Percentiles rank a stretch among this genome's conserved stretches.
Evolutionary conservation across 2,888 invertebrate genomes (phyloP).

Genomic region (Allacma fusca): DNA sequence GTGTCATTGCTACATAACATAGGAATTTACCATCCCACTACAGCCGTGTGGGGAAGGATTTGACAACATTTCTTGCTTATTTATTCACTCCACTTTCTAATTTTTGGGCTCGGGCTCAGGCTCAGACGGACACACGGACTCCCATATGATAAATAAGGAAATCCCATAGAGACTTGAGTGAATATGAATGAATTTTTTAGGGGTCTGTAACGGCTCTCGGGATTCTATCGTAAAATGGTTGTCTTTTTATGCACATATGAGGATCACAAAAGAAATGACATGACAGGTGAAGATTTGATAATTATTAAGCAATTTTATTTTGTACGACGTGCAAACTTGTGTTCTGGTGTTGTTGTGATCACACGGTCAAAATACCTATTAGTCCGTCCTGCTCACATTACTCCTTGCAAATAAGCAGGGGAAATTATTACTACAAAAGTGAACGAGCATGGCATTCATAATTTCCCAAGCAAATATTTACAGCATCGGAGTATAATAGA

Average conservation of each 20-base stretch:
- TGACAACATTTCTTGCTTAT: too few species aligned
- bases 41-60: too few species aligned
- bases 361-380: constrained; percentile 10
- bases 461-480: constrained; percentile 15
- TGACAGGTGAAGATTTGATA: not conserved
- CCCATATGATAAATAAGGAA: not conserved
- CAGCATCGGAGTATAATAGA: not conserved
- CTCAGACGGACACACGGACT: too few species aligned
- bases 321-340: not conserved
- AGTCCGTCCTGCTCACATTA: not conserved
- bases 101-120: too few species aligned
- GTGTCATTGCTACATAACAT: too few species aligned
- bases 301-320: constrained; percentile 14
- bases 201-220: too few species aligned
- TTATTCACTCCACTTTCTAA: too few species aligned
- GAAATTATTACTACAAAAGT: not conserved
- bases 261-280: not conserved
- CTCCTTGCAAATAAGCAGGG: constrained; percentile 11
- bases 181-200: not conserved
- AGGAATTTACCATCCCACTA: too few species aligned
- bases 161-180: not conserved
- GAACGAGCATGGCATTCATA: not conserved
- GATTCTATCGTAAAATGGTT: too few species aligned
- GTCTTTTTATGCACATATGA: too few species aligned
- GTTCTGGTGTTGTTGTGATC: not conserved